Conservation (phyloP, 2,888 invertebrate genomes). For the Tipula confusa region DNA sequence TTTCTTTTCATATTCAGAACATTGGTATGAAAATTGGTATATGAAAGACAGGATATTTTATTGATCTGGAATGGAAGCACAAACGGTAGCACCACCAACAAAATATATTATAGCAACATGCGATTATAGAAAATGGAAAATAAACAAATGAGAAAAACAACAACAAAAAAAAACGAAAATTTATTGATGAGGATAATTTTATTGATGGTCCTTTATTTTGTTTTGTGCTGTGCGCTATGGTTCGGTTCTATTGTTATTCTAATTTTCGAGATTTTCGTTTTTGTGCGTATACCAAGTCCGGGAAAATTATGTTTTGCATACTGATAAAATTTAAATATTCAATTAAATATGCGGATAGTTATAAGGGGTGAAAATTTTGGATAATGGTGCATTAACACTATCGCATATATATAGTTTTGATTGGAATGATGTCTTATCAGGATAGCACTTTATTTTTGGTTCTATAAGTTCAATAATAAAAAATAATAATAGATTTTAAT, state of each 20-base stretch:
- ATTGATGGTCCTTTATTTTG: not conserved
- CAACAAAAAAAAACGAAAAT: not conserved
- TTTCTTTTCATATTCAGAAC: not conserved
- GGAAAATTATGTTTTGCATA: not conserved
- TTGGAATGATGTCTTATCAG: too few relatives aligned
- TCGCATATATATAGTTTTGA: too few relatives aligned
- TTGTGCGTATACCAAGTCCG: not conserved
- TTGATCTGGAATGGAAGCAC: not conserved
- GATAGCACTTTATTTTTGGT: too few relatives aligned
- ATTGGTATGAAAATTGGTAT: not conserved
- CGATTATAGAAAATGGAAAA: too few relatives aligned
- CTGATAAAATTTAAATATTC: not conserved
- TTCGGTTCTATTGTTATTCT: not conserved
- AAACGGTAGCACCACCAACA: not conserved
- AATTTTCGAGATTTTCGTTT: not conserved
- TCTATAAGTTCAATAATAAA: too few relatives aligned
- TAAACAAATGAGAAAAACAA: too few relatives aligned
- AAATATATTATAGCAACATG: constrained; percentile 3
- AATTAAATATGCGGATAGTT: not conserved
- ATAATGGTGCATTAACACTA: too few relatives aligned
- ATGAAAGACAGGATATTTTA: constrained; percentile 4
- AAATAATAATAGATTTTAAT: too few relatives aligned
- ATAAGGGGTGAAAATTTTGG: too few relatives aligned
- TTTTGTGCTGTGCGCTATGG: not conserved
- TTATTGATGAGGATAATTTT: constrained; percentile 20